Conservation (phyloP, 2,888 invertebrate genomes). For the Meta bourneti region DNA sequence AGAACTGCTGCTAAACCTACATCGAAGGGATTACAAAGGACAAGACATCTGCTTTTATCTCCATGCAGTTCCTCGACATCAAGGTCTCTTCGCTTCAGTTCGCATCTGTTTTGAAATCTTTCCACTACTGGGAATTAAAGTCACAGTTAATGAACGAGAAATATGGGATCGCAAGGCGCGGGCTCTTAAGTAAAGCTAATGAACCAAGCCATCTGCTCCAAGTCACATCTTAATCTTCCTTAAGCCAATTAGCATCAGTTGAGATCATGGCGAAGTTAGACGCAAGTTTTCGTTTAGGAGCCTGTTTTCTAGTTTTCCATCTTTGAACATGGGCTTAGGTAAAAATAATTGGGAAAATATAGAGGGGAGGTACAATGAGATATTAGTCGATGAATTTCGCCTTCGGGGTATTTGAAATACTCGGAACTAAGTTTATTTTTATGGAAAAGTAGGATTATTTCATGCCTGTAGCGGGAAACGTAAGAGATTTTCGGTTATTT, state of each 20-base stretch:
- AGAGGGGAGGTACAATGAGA: neutral
- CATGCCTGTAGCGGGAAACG: too few species aligned
- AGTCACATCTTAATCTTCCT: slow-evolving; percentile 28
- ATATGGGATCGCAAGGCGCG: slow-evolving; percentile 10
- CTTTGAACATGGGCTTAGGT: neutral
- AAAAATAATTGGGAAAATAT: neutral
- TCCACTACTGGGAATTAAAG: slow-evolving; percentile 31
- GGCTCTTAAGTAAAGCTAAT: slow-evolving; percentile 27
- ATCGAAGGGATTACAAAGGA: neutral
- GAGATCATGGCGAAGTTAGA: neutral
- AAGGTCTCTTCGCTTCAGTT: neutral
- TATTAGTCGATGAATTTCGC: neutral
- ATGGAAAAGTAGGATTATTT: too few species aligned
- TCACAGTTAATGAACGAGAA: slow-evolving; percentile 43
- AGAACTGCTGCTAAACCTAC: too few species aligned
- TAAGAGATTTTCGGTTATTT: too few species aligned
- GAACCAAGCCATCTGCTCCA: slow-evolving; percentile 36
- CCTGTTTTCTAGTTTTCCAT: neutral
- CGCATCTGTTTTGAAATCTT: slow-evolving; percentile 29
- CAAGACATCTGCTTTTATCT: neutral
- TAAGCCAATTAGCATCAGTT: slow-evolving; percentile 45
- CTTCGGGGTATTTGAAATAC: neutral
- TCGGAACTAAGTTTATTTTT: too few species aligned
- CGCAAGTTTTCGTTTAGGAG: neutral
- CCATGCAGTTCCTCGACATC: neutral